These are phyloP conservation scores for Tipula vernalis DNA, from an alignment of 2,888 invertebrate genomes.

Conservation along the genomic window DNA sequence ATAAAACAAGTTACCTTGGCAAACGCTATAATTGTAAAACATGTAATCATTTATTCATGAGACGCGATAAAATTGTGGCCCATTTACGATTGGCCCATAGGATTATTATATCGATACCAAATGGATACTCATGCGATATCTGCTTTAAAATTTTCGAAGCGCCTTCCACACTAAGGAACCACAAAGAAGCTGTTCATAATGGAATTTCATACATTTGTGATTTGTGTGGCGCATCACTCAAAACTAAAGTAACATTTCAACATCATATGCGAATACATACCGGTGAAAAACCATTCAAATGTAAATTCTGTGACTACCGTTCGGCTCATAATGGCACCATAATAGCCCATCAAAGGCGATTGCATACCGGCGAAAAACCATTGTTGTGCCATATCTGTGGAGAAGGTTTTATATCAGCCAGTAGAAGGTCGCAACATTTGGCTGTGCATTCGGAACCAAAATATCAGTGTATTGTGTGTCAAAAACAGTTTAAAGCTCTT, in stretches of 20 bases:
- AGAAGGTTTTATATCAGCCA: background rate
- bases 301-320: background rate
- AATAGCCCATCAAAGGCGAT: background rate
- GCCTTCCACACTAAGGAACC: background rate
- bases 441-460: background rate
- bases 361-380: background rate
- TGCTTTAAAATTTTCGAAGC: background rate
- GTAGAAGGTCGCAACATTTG: background rate
- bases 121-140: background rate
- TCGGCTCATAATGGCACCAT: background rate
- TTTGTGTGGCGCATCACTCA: background rate
- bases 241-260: background rate
- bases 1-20: background rate
- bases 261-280: background rate
- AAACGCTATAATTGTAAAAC: background rate
- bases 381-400: background rate
- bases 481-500: background rate
- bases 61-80: background rate
- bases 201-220: background rate
- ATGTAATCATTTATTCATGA: background rate
- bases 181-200: background rate
- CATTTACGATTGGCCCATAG: background rate
- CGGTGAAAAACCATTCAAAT: background rate
- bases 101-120: background rate
- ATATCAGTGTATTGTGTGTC: background rate